A percentile compares a stretch with the other conserved stretches of the same genome.
Conservation (phyloP, 2,888 invertebrate species). For the Zygaena filipendulae region DNA sequence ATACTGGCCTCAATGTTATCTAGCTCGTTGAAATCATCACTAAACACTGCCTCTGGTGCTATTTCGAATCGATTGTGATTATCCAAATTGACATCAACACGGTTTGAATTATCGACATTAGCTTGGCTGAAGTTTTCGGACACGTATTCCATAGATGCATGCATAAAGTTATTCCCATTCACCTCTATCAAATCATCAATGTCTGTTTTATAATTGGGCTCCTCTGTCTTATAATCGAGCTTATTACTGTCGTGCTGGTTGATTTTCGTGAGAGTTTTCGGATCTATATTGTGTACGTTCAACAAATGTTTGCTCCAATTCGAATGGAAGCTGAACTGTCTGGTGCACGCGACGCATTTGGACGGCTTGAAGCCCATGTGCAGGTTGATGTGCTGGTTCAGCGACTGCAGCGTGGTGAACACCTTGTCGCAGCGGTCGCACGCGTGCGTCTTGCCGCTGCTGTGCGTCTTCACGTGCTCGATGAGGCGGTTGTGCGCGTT, state of each 20-base stretch:
- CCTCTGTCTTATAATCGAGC: not conserved
- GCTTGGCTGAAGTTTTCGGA: not conserved
- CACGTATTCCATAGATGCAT: too few relatives aligned
- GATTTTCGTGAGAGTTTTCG: slow-evolving; percentile 11
- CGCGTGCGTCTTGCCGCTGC: slow-evolving; percentile 47
- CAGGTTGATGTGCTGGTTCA: slow-evolving; percentile 66
- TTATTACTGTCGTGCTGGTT: not conserved
- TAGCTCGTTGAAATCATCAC: not conserved
- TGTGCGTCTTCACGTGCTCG: slow-evolving; percentile 39
- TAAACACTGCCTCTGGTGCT: not conserved
- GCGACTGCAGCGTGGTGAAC: slow-evolving; percentile 27
- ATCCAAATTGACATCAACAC: not conserved
- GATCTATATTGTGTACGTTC: slow-evolving; percentile 34
- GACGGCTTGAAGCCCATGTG: slow-evolving; percentile 67
- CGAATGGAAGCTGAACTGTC: slow-evolving; percentile 64
- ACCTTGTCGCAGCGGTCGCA: slow-evolving; percentile 66
- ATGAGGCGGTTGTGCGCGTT: slow-evolving; percentile 42
- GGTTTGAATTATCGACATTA: not conserved
- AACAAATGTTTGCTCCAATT: slow-evolving; percentile 69
- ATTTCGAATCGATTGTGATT: not conserved
- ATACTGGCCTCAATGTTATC: slow-evolving; percentile 16
- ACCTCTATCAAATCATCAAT: not conserved
- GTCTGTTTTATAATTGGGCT: not conserved
- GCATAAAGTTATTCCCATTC: too few relatives aligned
- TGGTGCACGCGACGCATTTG: slow-evolving; percentile 64